phyloP scores from a whole-genome alignment of 1,140 invertebrate genomes.

The Drosophila kurseongensis region DNA sequence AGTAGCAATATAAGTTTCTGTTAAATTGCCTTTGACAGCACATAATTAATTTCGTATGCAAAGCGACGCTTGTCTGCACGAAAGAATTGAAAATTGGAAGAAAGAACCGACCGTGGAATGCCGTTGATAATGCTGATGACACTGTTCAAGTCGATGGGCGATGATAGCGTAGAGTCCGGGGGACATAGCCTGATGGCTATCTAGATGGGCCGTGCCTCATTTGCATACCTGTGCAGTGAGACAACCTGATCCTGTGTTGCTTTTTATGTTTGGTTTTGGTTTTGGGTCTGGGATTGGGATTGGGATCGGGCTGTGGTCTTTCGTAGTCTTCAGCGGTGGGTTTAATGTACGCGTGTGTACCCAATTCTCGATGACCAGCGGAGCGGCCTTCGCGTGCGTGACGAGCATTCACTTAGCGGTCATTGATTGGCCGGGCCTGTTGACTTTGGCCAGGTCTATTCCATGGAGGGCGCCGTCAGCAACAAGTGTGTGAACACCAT shows the following conservation, averaged over 20 bases:
- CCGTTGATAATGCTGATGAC: conserved; percentile 64
- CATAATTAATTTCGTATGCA: conserved; percentile 81
- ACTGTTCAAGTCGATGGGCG: conserved; percentile 55
- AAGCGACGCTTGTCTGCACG: conserved; percentile 58
- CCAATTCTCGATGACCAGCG: conserved; percentile 57
- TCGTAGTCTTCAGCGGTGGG: conserved; percentile 34
- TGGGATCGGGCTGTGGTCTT: conserved; percentile 2
- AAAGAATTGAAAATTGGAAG: conserved; percentile 60
- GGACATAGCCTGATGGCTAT: conserved; percentile 55
- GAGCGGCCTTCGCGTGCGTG: conserved; percentile 78
- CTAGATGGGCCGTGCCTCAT: conserved; percentile 56
- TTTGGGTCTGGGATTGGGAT: neutral
- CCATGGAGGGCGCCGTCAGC: conserved; percentile 73
- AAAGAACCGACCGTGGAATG: conserved; percentile 69
- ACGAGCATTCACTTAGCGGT: conserved; percentile 78
- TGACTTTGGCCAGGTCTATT: conserved; percentile 60
- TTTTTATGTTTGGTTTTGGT: conserved; percentile 10
- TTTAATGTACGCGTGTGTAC: conserved; percentile 73
- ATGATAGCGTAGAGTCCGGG: conserved; percentile 49
- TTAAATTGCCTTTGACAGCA: conserved; percentile 76
- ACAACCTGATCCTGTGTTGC: conserved; percentile 28
- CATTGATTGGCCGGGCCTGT: conserved; percentile 69
- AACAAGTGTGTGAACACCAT: conserved; percentile 81
- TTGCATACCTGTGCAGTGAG: conserved; percentile 59
- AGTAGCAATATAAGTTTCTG: conserved; percentile 82